Conservation (phyloP, 2,797 vertebrate species). For the Coendou prehensilis region DNA sequence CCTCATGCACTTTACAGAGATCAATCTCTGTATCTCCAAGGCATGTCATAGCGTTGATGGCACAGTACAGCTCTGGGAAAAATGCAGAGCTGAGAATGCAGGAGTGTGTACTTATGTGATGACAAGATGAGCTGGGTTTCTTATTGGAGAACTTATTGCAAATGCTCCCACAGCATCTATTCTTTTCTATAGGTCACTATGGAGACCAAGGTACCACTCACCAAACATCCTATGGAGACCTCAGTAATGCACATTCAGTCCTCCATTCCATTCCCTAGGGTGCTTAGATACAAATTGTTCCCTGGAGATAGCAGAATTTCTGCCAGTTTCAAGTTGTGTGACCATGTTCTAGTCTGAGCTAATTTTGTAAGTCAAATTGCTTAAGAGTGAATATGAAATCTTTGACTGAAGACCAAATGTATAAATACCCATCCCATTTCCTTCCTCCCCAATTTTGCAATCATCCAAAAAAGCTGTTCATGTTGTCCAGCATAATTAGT, state of each 20-base stretch:
- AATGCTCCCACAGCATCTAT: not conserved
- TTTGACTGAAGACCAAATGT: conserved; percentile 85
- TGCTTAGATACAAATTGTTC: not conserved
- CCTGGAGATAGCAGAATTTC: conserved; percentile 53
- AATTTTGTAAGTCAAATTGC: conserved; percentile 86
- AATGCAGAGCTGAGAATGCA: not conserved
- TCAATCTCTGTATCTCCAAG: not conserved
- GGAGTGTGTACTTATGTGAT: not conserved
- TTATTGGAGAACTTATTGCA: not conserved
- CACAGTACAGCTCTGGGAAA: not conserved
- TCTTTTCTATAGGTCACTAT: not conserved
- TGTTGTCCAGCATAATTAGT: conserved; percentile 84
- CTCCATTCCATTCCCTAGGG: not conserved
- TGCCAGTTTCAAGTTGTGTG: conserved; percentile 77
- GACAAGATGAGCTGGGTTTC: not conserved
- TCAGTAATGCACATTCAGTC: not conserved
- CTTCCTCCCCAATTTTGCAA: conserved; percentile 86
- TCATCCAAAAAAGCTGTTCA: conserved; percentile 81
- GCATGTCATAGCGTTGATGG: not conserved
- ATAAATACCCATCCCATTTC: conserved; percentile 86
- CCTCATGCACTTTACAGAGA: not conserved
- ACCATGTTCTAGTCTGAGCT: conserved; percentile 81
- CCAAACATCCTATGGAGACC: not conserved
- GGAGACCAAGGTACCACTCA: not conserved
- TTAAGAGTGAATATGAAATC: conserved; percentile 85